A percentile compares a stretch with the other conserved stretches of the same genome.
Evolutionary conservation across 2,113 vertebrate genomes (phyloP).

Genomic region (Otocyon megalotis): DNA sequence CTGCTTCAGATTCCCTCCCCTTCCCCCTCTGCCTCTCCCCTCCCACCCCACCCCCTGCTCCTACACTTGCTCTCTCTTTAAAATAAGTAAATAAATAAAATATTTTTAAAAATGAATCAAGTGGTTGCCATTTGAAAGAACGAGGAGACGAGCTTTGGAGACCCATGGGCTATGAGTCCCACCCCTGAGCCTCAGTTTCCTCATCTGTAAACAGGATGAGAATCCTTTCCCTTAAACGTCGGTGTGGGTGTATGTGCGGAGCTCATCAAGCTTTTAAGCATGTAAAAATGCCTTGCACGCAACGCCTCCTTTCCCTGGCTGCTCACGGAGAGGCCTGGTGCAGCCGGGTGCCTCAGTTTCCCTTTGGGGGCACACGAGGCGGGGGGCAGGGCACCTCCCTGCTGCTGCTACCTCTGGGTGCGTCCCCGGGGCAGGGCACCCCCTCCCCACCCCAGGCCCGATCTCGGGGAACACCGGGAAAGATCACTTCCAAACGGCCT

Average conservation of each 20-base stretch:
- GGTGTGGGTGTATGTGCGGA: too few relatives aligned
- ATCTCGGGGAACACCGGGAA: background rate
- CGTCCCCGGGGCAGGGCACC: background rate
- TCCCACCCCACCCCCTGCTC: background rate
- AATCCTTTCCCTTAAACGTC: background rate
- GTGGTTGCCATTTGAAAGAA: background rate
- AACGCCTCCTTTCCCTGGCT: background rate
- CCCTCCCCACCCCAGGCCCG: rapidly evolving
- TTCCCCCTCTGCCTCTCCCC: background rate
- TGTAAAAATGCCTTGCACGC: background rate
- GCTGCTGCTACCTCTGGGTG: background rate
- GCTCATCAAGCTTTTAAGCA: background rate
- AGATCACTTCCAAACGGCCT: background rate
- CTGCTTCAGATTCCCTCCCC: background rate
- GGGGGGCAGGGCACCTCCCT: background rate
- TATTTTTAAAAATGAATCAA: background rate
- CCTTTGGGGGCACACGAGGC: background rate
- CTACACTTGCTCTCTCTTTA: background rate
- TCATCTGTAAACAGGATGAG: background rate
- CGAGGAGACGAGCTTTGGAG: background rate
- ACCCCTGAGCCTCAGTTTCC: background rate
- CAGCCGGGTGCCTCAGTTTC: background rate
- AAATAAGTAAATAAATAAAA: background rate
- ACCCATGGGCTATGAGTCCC: background rate
- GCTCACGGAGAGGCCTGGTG: background rate